Conservation (phyloP, 2,797 vertebrate species). For the Notamacropus eugenii region DNA sequence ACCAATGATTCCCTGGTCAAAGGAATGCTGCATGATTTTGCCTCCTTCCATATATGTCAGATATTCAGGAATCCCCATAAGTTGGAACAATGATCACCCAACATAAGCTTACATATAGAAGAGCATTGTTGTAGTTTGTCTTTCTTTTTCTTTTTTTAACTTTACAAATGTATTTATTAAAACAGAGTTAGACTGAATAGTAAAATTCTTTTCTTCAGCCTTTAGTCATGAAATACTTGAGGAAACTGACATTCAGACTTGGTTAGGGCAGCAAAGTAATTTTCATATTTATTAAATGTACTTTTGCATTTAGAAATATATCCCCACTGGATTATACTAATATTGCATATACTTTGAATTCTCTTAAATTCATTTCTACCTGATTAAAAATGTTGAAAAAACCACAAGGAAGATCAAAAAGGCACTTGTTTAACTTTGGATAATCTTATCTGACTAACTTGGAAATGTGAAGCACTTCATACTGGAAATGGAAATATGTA, state of each 20-base stretch:
- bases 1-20: background rate
- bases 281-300: background rate
- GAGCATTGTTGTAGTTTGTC: background rate
- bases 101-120: background rate
- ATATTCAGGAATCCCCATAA: background rate
- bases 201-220: background rate
- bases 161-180: background rate
- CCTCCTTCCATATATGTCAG: background rate
- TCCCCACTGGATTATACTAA: background rate
- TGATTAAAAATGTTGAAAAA: background rate
- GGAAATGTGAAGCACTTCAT: background rate
- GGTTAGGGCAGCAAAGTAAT: background rate
- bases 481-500: background rate
- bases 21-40: background rate
- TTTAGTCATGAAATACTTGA: background rate
- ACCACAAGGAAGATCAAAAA: background rate
- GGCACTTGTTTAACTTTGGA: background rate
- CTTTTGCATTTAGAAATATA: background rate
- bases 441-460: background rate
- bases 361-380: background rate
- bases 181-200: background rate
- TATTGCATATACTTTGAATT: background rate
- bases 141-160: background rate
- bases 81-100: background rate
- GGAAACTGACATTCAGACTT: background rate